These are phyloP conservation scores for Psephotus haematonotus DNA, from an alignment of 2,113 vertebrate species.

Conservation along the genomic window DNA sequence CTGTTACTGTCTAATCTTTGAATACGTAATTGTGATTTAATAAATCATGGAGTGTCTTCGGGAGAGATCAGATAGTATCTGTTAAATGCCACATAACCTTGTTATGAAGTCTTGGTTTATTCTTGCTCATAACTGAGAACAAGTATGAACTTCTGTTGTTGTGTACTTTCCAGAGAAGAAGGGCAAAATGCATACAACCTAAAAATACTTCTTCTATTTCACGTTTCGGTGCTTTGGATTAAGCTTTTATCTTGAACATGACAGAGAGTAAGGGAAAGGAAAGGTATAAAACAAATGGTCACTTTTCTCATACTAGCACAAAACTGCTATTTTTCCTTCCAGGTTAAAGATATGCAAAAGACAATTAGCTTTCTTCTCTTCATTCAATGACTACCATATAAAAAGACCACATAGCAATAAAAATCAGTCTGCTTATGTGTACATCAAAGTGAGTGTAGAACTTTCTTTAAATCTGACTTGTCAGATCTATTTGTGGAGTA, in stretches of 20 bases:
- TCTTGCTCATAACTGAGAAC: neutral
- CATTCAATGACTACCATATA: neutral
- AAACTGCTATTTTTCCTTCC: neutral
- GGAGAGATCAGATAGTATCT: neutral
- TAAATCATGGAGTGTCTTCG: neutral
- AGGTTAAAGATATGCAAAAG: neutral
- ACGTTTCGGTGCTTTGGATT: neutral
- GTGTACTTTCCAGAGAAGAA: neutral
- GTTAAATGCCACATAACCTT: neutral
- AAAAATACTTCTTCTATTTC: neutral
- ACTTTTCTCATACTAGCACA: neutral
- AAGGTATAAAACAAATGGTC: neutral
- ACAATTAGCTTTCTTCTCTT: neutral
- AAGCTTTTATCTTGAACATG: neutral
- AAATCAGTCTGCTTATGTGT: neutral
- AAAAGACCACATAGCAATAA: neutral
- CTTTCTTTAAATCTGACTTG: neutral
- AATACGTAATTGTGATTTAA: neutral
- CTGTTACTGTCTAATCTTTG: neutral
- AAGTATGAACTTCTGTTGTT: neutral
- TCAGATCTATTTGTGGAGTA: neutral
- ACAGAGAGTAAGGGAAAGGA: neutral
- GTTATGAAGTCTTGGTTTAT: neutral
- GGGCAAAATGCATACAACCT: neutral
- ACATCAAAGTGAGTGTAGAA: neutral